phyloP scores from a whole-genome alignment of 2,888 invertebrate genomes.

The Ptycholaimellus sp. region DNA sequence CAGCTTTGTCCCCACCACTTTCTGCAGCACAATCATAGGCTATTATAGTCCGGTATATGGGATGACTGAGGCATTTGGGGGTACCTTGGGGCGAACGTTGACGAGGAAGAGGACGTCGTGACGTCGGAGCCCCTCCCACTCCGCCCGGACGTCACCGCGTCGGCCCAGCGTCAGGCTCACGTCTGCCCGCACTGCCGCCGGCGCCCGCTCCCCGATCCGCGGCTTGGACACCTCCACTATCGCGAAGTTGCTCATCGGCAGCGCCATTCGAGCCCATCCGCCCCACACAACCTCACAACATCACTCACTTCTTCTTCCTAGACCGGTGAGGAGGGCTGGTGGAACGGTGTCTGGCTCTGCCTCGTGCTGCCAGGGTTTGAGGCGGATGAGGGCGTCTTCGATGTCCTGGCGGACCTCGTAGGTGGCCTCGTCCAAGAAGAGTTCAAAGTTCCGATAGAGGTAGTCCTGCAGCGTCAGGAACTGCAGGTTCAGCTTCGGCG shows the following conservation, averaged over 20 bases:
- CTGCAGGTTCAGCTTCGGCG: constrained; percentile 90
- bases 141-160: constrained; percentile 63
- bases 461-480: constrained; percentile 95
- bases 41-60: neutral
- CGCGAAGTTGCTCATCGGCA: constrained; percentile 67
- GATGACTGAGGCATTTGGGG: neutral
- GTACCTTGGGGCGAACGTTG: constrained; percentile 31
- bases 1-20: constrained; percentile 45
- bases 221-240: constrained; percentile 53
- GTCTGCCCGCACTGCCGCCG: constrained; percentile 80
- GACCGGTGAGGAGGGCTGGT: too few species aligned
- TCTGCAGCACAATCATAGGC: constrained; percentile 46
- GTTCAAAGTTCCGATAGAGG: constrained; percentile 6
- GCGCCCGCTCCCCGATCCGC: constrained; percentile 57
- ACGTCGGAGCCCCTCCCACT: constrained; percentile 48
- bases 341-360: too few species aligned
- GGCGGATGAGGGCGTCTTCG: constrained; percentile 75
- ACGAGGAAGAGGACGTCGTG: constrained; percentile 94
- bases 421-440: neutral
- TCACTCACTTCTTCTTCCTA: constrained; percentile 4
- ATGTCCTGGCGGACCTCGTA: constrained; percentile 53
- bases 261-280: constrained; percentile 97
- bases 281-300: constrained; percentile 46
- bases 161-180: constrained; percentile 73
- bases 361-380: constrained; percentile 59